Base-by-base conservation (phyloP, 2,888 invertebrate species). In the Polyploca ridens region DNA sequence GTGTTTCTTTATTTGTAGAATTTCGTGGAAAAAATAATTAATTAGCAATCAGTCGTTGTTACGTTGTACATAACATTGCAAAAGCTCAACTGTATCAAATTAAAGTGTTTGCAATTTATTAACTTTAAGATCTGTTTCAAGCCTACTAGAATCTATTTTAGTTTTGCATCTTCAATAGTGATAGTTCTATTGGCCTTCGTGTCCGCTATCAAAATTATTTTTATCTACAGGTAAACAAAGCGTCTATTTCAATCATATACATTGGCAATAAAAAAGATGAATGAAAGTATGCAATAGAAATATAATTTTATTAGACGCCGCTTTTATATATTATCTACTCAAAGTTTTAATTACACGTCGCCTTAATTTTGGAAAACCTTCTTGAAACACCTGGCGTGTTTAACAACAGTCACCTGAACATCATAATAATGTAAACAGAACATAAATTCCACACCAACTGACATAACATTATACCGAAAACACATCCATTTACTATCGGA, bases 401-500 rank as follows among this genome's bases (percentile, higher is more conserved):
- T 69, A 71, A 66, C 65, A 64, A 63, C 67, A 64, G 68, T 69
- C 72, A 73, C 76, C 73, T 72, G 68, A 35, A 35, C 59, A 59
- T 64, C 66, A 41, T 61, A 60, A 59, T n/a, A 69, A 67, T 62
- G 59, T 74, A 74, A 76, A 75, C 73, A 73, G 64, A 49, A 68
- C 69, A 72, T 62, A 62, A 44, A 63, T 62, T 62, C 62, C 62
- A 67, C 66, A 63, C 16, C 71, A 66, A 10, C 54, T n/a, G 19
- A 68, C 72, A 63, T 75, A 70, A 71, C 75, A 73, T 75, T 74
- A 78, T 73, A 72, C 73, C 73, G 71, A 41, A 69, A 77, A 73
- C 77, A 73, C 77, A 79, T 76, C 76, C 75, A 77, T 76, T 78
- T 77, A 76, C 68, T 81, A 81, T 82, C 74, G 81, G 73, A 80